Base-by-base conservation (phyloP, 2,113 vertebrate species). In the Calyptommatus sinebrachiatus region DNA sequence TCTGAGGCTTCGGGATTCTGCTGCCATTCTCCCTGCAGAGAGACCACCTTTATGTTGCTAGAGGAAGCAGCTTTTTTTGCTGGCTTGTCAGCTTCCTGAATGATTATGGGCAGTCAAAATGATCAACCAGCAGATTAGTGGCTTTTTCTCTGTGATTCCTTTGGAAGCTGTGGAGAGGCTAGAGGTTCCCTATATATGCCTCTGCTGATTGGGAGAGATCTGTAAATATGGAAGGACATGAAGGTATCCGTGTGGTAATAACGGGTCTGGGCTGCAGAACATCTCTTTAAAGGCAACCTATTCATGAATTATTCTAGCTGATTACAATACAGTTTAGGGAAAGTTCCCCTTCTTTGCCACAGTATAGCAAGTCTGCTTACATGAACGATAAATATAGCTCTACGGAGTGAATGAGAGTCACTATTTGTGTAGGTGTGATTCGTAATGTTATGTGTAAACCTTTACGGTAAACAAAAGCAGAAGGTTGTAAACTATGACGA, bases 241-340 rank as follows among this genome's bases (percentile, higher is more conserved):
- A 57, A 10, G 18, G 74, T 35, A 74, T 10, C 57, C 48, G 48
- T 41, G 66, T 26, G 24, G 74, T 78, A 69, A 53, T 53, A 73
- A 8, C 20, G 62, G 26, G 50, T n/a, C 16, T 28, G 50, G 71
- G 35, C 21, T 73, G 26, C n/a, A 29, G 2, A 74, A 71, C 63
- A 5, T 50, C 71, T 28, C 74, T 6, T 41, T 62, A 78, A 46
- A n/a, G 71, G 41, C 69, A 31, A 78, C 61, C 48, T 71, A 69
- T 83, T 83, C 71, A 67, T 63, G 73, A 62, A 70, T 78, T 78
- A 71, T 81, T 76, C 79, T 70, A 46, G 65, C 35, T 62, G 79
- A 70, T 83, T 78, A 41, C 18, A 41, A 50, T 67, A 65, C 35
- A 50, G 76, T 73, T 78, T 73, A 68, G 50, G 21, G 48, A 31